Percentiles rank a stretch among this genome's conserved stretches.
Evolutionary conservation across 1,140 invertebrate genomes (phyloP).

Genomic region (Drosophila parvula): DNA sequence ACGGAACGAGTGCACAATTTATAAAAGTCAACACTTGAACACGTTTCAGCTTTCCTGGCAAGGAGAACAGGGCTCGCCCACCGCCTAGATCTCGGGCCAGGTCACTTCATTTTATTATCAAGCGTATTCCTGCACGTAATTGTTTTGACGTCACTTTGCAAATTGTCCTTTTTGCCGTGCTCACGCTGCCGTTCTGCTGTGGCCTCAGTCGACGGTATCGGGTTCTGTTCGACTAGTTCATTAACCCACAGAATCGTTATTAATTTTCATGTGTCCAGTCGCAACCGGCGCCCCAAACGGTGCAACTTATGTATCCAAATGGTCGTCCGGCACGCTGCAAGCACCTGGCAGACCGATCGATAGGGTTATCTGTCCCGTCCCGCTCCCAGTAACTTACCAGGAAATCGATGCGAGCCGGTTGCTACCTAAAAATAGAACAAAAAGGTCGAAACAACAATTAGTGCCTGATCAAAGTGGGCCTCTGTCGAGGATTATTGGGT

Average conservation of each 20-base stretch:
- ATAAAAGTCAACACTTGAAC: slow-evolving; percentile 81
- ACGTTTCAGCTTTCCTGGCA: slow-evolving; percentile 67
- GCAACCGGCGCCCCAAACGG: too few species aligned
- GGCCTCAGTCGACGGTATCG: slow-evolving; percentile 24
- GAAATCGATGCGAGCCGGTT: slow-evolving; percentile 3
- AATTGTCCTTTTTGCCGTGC: slow-evolving; percentile 64
- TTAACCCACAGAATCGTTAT: slow-evolving; percentile 64
- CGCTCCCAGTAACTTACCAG: slow-evolving; percentile 20
- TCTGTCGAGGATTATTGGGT: not conserved
- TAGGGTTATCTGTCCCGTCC: not conserved
- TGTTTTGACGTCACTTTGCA: slow-evolving; percentile 80
- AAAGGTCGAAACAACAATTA: slow-evolving; percentile 7
- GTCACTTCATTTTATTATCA: slow-evolving; percentile 81
- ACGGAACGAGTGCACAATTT: slow-evolving; percentile 74
- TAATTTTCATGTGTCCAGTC: slow-evolving; percentile 50
- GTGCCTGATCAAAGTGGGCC: not conserved
- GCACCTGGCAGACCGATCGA: slow-evolving; percentile 51
- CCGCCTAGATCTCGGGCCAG: slow-evolving; percentile 1
- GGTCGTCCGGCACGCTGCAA: slow-evolving; percentile 34
- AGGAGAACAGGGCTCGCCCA: slow-evolving; percentile 9
- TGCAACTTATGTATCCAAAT: slow-evolving; percentile 22
- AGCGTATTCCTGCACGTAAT: slow-evolving; percentile 79
- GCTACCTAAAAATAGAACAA: slow-evolving; percentile 33
- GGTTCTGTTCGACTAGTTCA: slow-evolving; percentile 53
- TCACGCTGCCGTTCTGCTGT: not conserved